Evolutionary conservation across 2,113 vertebrate species (phyloP), one percentile per base, ranked within the genome.

Genomic region (Petrocephalus microphthalmus): DNA sequence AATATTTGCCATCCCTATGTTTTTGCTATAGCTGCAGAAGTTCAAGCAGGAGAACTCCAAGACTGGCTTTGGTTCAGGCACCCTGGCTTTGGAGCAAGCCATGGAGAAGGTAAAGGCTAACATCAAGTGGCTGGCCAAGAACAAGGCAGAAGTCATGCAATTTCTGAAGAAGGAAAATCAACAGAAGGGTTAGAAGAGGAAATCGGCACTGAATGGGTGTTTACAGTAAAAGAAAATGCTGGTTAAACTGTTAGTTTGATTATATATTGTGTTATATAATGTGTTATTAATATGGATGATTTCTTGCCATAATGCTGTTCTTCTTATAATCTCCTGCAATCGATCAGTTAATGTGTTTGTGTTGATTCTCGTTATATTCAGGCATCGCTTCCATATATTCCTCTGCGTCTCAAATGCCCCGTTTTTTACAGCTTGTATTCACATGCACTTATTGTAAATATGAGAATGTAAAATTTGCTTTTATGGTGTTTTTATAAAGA

Each of bases 171-270:
- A 78, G 15, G 71, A 78, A 17, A 42, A 33, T 87, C 96, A 97
- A 71, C 96, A 97, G 91, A 94, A 95, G 0, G 93, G 98, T 92
- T 97, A 98, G 93, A 94, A 87, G 67, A 97, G 96, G 0, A 94
- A 91, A 1, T 95, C 71, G 98, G 98, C 93, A 97, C 97, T 42
- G 93, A 95, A 2, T 99, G 97, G 98, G 94, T 98, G 87, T 89
- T 78, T 87, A 0, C 84, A 93, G 60, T 98, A 99, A 93, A 91
- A 90, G 91, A 7, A 33, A 67, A 67, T 67, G 60, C 25, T 64
- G n/a, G 22, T 7, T 7, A 0, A 64, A 64, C n/a, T 60, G 22
- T 25, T 64, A 25, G 25, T 13, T 67, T 67, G 60, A 29, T 67
- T 67, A 67, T 67, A 5, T 29, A 67, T 67, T 29, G 25, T 42